phyloP scores from a whole-genome alignment of 2,888 invertebrate genomes.

The Xestobium rufovillosum region DNA sequence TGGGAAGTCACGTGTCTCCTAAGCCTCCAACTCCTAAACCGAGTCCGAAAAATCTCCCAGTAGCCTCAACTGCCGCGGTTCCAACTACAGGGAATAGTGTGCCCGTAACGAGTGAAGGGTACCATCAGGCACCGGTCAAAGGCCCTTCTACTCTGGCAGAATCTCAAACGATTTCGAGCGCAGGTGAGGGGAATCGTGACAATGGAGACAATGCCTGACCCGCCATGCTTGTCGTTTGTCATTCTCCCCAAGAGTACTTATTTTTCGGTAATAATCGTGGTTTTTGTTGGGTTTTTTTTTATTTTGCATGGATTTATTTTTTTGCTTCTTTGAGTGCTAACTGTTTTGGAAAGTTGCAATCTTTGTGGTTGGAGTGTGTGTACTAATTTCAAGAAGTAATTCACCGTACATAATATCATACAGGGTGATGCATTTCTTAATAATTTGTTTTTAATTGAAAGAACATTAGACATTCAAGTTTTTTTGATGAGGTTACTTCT shows the following conservation, averaged over 20 bases:
- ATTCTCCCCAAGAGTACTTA: slow-evolving; percentile 36
- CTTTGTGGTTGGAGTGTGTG: too few relatives aligned
- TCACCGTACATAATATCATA: too few relatives aligned
- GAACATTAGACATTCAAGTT: too few relatives aligned
- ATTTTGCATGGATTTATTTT: slow-evolving; percentile 22
- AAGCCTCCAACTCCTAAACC: slow-evolving; percentile 34
- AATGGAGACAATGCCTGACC: slow-evolving; percentile 43
- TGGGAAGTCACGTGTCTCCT: slow-evolving; percentile 28
- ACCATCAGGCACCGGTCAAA: too few relatives aligned
- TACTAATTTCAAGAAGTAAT: too few relatives aligned
- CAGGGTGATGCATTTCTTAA: too few relatives aligned
- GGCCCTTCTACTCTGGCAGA: slow-evolving; percentile 23
- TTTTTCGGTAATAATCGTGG: slow-evolving; percentile 40
- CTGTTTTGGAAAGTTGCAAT: slow-evolving; percentile 1
- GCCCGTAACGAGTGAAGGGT: slow-evolving; percentile 24
- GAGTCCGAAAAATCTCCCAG: slow-evolving; percentile 19
- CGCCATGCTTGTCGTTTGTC: slow-evolving; percentile 38
- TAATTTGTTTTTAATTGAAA: too few relatives aligned
- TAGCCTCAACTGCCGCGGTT: slow-evolving; percentile 22
- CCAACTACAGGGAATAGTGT: slow-evolving; percentile 23
- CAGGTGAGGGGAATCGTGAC: slow-evolving; percentile 41
- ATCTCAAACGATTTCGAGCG: slow-evolving; percentile 31
- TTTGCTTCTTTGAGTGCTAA: slow-evolving; percentile 8
- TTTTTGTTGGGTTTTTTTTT: slow-evolving; percentile 32
- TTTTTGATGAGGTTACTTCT: too few relatives aligned